Evolutionary conservation across 2,888 invertebrate species (phyloP), one percentile per base, ranked within the genome.

Genomic region (Cephus sareptanus): DNA sequence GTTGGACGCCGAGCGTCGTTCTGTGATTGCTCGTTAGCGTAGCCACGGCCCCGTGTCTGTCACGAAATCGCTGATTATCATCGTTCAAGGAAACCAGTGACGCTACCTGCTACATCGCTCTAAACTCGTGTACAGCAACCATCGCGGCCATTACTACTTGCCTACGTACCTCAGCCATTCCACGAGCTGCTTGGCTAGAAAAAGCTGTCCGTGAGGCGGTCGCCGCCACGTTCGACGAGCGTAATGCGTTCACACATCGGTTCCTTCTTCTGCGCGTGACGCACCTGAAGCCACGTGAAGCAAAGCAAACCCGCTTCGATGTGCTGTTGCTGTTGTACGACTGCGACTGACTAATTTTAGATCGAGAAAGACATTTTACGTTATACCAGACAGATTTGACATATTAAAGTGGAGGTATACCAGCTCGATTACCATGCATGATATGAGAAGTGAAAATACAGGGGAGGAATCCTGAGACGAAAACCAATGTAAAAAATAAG

Each of bases 51-150:
- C 91, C 91, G 91, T 91, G 91, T 91, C 91, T 90, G 91, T 91
- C 91, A 91, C 91, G 91, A 91, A 91, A 91, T 91, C 90, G 85
- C 90, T 91, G 91, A 91, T 91, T 91, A 91, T 91, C 91, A 91
- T 91, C 91, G 91, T 91, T 91, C 91, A 89, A 91, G 91, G 90
- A 91, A 90, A 90, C 89, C 87, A 86, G 86, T 85, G 85, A 85
- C 87, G 86, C 86, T 84, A 83, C 82, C 84, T 82, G 85, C 85
- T 84, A 83, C 83, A 82, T 81, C 83, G 82, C 82, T 84, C 82
- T 80, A 82, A 80, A 84, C 87, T 85, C 86, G 78, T 86, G 87
- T 56, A 56, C 84, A 87, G 81, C 86, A 88, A 83, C 86, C 87
- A 89, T 89, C 88, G 85, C 86, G 85, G 84, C 85, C 87, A 90